A percentile compares a stretch with the other conserved stretches of the same genome.
phyloP scores from a whole-genome alignment of 2,888 invertebrate genomes.

The Icerya purchasi region DNA sequence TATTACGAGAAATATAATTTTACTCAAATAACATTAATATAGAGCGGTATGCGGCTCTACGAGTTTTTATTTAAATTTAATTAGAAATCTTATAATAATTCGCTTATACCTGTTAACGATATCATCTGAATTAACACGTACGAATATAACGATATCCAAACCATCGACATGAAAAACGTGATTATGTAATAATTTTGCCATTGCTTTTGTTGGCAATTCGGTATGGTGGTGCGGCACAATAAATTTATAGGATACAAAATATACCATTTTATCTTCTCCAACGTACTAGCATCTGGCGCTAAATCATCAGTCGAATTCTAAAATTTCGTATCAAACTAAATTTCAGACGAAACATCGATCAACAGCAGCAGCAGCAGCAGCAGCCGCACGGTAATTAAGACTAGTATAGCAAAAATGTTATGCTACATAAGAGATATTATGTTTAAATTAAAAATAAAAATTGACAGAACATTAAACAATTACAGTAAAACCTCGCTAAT shows the following conservation, averaged over 20 bases:
- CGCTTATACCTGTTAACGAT: conserved; percentile 53
- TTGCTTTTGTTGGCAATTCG: conserved; percentile 61
- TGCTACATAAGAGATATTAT: no score
- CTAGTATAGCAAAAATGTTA: no score
- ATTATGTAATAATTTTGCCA: conserved; percentile 73
- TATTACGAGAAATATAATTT: not conserved
- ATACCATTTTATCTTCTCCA: conserved; percentile 9
- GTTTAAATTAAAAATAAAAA: no score
- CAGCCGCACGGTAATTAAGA: no score
- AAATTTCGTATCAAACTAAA: not conserved
- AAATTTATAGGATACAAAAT: conserved; percentile 44
- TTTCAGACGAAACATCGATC: not conserved
- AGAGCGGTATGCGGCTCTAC: not conserved
- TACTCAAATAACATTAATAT: not conserved
- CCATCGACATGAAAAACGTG: conserved; percentile 77
- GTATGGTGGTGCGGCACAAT: conserved; percentile 67
- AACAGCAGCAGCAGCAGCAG: no score
- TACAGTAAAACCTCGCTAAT: no score
- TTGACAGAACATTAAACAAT: no score
- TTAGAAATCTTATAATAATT: not conserved
- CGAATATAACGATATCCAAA: conserved; percentile 86
- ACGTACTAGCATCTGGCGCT: not conserved
- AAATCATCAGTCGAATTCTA: not conserved
- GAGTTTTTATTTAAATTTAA: conserved; percentile 1
- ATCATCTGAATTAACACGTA: conserved; percentile 99